Percentiles rank a stretch among this genome's conserved stretches.
phyloP scores from a whole-genome alignment of 2,797 vertebrate genomes.

The Avahi laniger region DNA sequence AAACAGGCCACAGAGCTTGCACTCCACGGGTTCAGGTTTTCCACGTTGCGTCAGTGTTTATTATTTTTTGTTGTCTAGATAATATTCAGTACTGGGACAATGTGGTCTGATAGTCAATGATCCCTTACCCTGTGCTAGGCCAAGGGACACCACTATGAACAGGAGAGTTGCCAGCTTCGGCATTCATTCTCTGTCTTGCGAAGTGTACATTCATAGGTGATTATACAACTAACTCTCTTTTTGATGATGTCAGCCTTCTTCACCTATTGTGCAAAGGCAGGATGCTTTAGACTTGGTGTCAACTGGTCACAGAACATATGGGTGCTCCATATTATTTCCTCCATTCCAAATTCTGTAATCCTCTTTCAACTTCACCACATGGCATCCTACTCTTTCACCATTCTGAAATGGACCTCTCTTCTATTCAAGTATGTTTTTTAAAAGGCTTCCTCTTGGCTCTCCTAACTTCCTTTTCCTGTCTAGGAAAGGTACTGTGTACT shows the following conservation, averaged over 20 bases:
- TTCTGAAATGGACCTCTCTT: neutral
- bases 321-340: neutral
- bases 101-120: neutral
- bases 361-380: neutral
- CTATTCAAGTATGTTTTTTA: neutral
- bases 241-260: neutral
- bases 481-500: neutral
- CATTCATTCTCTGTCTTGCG: no score
- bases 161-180: neutral
- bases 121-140: neutral
- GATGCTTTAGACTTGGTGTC: neutral
- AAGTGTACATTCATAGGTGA: neutral
- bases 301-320: neutral
- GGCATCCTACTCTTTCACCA: constrained; percentile 13
- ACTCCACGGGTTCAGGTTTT: neutral
- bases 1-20: neutral
- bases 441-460: neutral
- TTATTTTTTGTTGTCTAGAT: neutral
- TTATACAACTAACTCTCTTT: neutral
- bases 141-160: neutral
- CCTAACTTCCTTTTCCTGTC: constrained; percentile 19
- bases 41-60: neutral
- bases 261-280: neutral
- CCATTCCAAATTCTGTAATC: neutral
- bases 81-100: neutral